Evolutionary conservation across 2,888 invertebrate species (phyloP), one percentile per base, ranked within the genome.

Genomic region (Tenthredo mesomela): DNA sequence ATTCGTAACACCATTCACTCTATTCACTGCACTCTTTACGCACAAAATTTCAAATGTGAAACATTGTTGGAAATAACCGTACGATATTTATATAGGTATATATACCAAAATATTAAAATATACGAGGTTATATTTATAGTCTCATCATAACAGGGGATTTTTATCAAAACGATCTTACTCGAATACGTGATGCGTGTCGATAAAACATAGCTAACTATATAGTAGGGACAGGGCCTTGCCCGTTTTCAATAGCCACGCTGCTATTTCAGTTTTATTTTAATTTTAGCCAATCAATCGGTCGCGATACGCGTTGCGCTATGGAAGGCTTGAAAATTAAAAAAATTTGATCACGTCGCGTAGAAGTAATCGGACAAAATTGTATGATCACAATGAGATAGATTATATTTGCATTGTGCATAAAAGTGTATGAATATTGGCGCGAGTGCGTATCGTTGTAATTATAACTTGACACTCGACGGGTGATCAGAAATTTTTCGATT

Each of bases 11-110:
- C 70, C 82, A 65, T 67, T 25, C 43, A 82, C 54, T 67, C 70
- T 50, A 50, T 70, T 65, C 82, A 82, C 82, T 29, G 80, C 80
- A 80, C 80, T 80, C 80, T 80, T 80, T 80, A 80, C 40, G 33
- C 77, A 50, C 80, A 80, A 54, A 78, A 58, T 61, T 80, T 80
- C 80, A 80, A 80, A 80, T 37, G 58, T 40, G 9, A 61, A 80
- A 80, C 2, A 15, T 61, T 61, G 10, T 61, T 58, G 61, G 50
- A 80, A 80, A 80, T 80, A 80, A 80, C 40, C 61, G 80, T 80
- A 61, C 37, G 80, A 40, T 40, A 37, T 58, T 18, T 1, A 37
- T 37, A 37, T 37, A 2, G 50, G 7, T n/a, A 2, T n/a, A 2
- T n/a, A 4, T 18, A 25, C 18, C 33, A 21, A 78, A 4, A 18